Base-by-base conservation (phyloP, 92 coral and sea anemone genomes). In the Actinostola sp. region DNA sequence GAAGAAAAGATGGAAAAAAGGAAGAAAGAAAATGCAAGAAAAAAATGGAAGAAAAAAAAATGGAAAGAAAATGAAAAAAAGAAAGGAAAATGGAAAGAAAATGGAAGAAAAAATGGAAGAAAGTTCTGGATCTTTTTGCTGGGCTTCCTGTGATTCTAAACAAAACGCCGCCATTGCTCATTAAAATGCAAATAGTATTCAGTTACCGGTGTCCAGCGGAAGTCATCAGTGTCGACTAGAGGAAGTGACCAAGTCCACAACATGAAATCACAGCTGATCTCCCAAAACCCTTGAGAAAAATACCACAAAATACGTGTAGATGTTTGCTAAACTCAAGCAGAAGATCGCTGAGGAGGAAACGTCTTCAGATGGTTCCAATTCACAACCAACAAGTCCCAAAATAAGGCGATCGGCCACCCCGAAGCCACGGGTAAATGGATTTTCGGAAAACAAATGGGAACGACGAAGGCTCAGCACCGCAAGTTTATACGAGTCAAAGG, bases 301-400 rank as follows among this genome's bases (percentile, higher is more conserved):
- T n/a, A 39, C 35, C 29, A 60, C 28, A 58, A 52, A 45, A 45
- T 36, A 61, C 15, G 33, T 34, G 35, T 61, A 51, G 68, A 95
- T 95, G 99, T 95, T 95, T 82, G 89, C 96, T 30, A 92, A 92
- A 72, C 89, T 95, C 63, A 95, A 95, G 80, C 95, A 95, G 81
- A 95, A 92, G 78, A 89, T 95, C 61, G 99, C 97, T 76, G 97
- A 95, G 79, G 97, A 95, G 76, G 99, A 91, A 67, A 84, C 81
- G 35, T 89, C 92, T 70, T 57, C 89, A 35, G 97, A 93, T 73
- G 77, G 83, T 4, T 80, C 82, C 54, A 85, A 81, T 4, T 86
- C 96, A 1, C 70, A 83, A 54, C 79, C 97, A 73, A 83, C 95
- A 8, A 92, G 91, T 52, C 97, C 97, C 16, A 70, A 85, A 27